These are phyloP conservation scores for Oreochromis spilurus DNA, from an alignment of 2,113 vertebrate species.

Conservation along the genomic window DNA sequence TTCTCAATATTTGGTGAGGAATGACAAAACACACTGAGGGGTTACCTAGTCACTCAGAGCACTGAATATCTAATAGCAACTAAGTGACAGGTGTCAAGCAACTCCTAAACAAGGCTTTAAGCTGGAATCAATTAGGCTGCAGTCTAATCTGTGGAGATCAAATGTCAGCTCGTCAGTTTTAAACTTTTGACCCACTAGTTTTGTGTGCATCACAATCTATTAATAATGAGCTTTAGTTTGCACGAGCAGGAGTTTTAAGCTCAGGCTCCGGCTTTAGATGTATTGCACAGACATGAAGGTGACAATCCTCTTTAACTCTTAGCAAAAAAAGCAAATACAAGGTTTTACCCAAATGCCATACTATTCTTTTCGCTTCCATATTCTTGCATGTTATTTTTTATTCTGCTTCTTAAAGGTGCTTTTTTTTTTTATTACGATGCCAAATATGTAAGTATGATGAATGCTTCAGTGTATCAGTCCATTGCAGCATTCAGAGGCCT, in stretches of 20 bases:
- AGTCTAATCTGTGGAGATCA: not conserved
- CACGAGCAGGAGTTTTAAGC: not conserved
- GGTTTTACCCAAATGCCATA: not conserved
- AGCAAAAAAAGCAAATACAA: not conserved
- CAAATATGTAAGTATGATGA: not conserved
- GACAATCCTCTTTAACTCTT: not conserved
- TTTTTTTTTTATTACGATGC: not conserved
- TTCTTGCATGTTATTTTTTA: not conserved
- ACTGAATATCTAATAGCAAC: not conserved
- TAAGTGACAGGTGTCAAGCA: not conserved
- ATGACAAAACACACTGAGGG: not conserved
- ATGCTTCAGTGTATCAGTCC: not conserved
- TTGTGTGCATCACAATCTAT: not conserved
- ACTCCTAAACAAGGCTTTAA: not conserved
- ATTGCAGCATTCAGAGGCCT: not conserved
- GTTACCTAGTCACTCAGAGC: not conserved
- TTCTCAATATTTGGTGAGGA: not conserved
- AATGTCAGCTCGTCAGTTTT: not conserved
- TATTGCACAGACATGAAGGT: not conserved
- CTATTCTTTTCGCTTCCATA: not conserved
- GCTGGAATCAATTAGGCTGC: not conserved
- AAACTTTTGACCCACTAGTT: not conserved
- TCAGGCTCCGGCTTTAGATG: not conserved
- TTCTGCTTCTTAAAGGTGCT: not conserved
- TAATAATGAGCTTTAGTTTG: not conserved